A percentile compares a stretch with the other conserved stretches of the same genome.
phyloP scores from a whole-genome alignment of 2,797 vertebrate species.

The Anguilla obscura region DNA sequence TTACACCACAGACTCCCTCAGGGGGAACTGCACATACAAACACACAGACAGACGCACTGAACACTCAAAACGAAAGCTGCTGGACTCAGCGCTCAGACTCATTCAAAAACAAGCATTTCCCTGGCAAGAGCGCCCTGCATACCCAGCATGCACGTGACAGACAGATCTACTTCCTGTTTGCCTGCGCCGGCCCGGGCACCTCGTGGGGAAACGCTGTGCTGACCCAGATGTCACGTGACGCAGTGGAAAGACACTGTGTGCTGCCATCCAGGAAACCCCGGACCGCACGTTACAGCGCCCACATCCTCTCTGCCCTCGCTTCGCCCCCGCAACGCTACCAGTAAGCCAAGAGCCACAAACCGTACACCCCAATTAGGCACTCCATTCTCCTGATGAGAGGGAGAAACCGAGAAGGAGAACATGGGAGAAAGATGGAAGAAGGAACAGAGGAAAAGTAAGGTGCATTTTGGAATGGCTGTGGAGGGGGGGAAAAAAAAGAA shows the following conservation, averaged over 20 bases:
- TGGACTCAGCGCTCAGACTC: not conserved
- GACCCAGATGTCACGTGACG: not conserved
- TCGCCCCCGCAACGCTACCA: not conserved
- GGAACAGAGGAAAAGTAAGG: not conserved
- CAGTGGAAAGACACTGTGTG: not conserved
- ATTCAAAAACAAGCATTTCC: not conserved
- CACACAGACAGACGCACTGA: not conserved
- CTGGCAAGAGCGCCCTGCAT: not conserved
- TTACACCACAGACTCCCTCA: not conserved
- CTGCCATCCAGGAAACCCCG: not conserved
- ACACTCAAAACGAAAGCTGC: not conserved
- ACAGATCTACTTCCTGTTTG: not conserved
- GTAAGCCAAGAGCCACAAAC: not conserved
- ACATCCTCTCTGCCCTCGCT: not conserved
- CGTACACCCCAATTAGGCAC: not conserved
- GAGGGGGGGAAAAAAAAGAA: not conserved
- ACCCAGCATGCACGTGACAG: too few species aligned
- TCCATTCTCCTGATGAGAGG: not conserved
- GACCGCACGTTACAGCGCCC: not conserved
- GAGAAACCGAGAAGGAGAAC: not conserved
- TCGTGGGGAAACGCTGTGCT: not conserved
- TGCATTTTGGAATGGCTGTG: not conserved
- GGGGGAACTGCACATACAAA: not conserved
- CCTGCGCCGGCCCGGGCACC: not conserved
- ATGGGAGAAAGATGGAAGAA: not conserved